Evolutionary conservation across 1,140 invertebrate species (phyloP).

Genomic region (Bombus impatiens): DNA sequence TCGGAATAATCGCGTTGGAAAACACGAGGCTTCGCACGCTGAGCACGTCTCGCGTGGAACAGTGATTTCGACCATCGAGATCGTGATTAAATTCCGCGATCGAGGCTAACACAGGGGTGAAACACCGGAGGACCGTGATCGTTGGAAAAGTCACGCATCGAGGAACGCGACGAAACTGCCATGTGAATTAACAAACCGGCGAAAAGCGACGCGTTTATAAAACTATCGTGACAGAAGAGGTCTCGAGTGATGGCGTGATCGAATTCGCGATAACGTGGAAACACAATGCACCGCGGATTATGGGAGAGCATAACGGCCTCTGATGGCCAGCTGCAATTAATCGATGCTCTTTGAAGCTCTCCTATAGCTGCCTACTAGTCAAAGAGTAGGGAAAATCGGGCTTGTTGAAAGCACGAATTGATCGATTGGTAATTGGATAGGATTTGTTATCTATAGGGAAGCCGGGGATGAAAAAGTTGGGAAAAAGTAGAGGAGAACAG

Average conservation of each 20-base stretch:
- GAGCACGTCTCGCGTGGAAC: neutral
- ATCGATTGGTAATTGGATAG: neutral
- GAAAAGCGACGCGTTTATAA: neutral
- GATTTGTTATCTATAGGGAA: neutral
- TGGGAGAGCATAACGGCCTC: neutral
- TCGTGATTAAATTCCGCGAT: constrained; percentile 2
- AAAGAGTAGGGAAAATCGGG: neutral
- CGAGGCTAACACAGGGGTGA: neutral
- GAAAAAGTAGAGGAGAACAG: neutral
- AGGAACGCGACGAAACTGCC: neutral
- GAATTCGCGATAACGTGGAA: neutral
- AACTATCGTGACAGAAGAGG: neutral
- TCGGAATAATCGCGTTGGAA: neutral
- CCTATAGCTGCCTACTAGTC: neutral
- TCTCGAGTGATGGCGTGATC: neutral
- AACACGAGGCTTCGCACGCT: constrained; percentile 5
- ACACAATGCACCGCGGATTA: constrained; percentile 1
- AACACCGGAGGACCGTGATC: neutral
- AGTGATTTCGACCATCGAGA: constrained; percentile 1
- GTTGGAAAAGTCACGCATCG: neutral
- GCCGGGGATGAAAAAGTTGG: neutral
- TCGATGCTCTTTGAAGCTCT: constrained; percentile 16
- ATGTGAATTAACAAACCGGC: too few species aligned
- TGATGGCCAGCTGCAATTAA: constrained; percentile 14
- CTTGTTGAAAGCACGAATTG: neutral